Evolutionary conservation across 2,113 vertebrate genomes (phyloP), one percentile per base, ranked within the genome.

Genomic region (Megaceryle torquata): DNA sequence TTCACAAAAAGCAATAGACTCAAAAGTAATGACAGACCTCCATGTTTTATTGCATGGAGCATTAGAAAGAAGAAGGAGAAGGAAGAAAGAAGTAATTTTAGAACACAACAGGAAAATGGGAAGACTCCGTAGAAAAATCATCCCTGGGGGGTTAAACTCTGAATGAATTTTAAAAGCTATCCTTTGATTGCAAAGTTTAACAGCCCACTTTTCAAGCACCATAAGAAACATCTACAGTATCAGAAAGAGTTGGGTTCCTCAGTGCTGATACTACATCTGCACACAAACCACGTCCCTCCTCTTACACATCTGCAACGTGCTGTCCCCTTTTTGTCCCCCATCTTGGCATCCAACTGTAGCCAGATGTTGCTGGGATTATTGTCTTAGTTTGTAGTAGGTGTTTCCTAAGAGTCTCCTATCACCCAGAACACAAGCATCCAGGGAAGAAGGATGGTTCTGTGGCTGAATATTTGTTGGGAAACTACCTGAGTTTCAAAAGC

Each of bases 1-100:
- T 96, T 95, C 84, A 75, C 84, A 93, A 93, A 90, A 93, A 96
- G 93, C 48, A 89, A 96, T 69, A 93, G 79, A 77, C 89, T 77
- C 59, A 9, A 75, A 91, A 86, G 82, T 92, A 97, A 96, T 79
- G 84, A 93, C 71, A 86, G 82, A 81, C 44, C 65, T 96, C 89
- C 81, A 44, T 9, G 5, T 95, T 95, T 97, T 93, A 95, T 95
- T 95, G 88, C 74, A 61, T 2, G 81, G 63, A 75, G 60, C 75
- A 78, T 84, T 88, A 64, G 63, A 95, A 50, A 71, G 37, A 81
- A 67, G 68, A 69, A 83, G 68, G 50, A 81, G 64, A 54, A 51
- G n/a, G 13, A 18, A 26, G 35, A 75, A 84, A 89, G 67, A 72
- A 79, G 82, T 51, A 75, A 96, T 95, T 96, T 97, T 72, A 91